phyloP scores from a whole-genome alignment of 2,113 vertebrate species.

The Hippocampus zosterae region DNA sequence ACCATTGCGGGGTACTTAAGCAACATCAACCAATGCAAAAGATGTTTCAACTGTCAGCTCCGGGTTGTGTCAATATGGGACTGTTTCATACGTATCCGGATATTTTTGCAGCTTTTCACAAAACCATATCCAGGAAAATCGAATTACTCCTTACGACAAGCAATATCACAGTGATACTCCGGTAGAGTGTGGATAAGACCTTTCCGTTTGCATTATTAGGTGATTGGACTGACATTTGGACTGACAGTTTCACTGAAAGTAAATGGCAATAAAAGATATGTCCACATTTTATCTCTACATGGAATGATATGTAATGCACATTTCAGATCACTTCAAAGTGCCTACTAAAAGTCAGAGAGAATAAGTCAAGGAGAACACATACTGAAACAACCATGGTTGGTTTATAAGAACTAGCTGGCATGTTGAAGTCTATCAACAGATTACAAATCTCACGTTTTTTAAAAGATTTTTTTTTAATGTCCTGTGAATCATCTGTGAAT shows the following conservation, averaged over 20 bases:
- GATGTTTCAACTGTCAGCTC: too few relatives aligned
- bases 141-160: too few relatives aligned
- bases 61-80: too few relatives aligned
- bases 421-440: not conserved
- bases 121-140: too few relatives aligned
- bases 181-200: too few relatives aligned
- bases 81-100: too few relatives aligned
- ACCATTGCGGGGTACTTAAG: too few relatives aligned
- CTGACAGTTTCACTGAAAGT: not conserved
- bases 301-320: not conserved
- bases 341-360: not conserved
- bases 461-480: not conserved
- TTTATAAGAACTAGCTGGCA: not conserved
- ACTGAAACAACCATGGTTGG: not conserved
- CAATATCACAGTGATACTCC: too few relatives aligned
- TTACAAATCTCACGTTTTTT: not conserved
- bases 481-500: not conserved
- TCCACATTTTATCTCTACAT: not conserved
- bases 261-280: not conserved
- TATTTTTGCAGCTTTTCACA: too few relatives aligned
- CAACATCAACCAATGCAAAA: too few relatives aligned
- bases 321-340: not conserved
- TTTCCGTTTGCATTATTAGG: not conserved
- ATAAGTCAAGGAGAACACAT: not conserved
- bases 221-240: not conserved